Base-by-base conservation (phyloP, 2,113 vertebrate genomes). In the Epinephelus lanceolatus region DNA sequence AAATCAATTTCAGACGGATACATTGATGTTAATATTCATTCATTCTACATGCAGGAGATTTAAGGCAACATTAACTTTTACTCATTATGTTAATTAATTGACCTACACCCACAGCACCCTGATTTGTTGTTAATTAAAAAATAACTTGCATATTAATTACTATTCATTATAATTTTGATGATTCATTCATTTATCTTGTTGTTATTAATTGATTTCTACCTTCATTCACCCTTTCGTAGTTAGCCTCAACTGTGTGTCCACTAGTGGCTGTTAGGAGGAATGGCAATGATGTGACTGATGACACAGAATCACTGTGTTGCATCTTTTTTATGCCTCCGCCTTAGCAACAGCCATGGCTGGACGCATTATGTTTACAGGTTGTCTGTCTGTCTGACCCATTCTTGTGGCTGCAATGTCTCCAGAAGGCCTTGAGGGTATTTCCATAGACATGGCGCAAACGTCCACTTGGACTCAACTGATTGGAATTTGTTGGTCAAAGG, bases 21-120 rank as follows among this genome's bases (percentile, higher is more conserved):
- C 14, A 80, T 52, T 51, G 2, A 70, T 55, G n/a, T 25, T 74
- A 61, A 65, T 71, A 52, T 51, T 30, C 30, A 30, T 30, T 30
- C 30, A 30, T 30, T 42, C 30, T 27, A 55, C 3, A 1, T 72
- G 27, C 57, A 37, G 18, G 21, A 33, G 59, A 82, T 76, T 76
- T 45, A 79, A 87, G 14, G 69, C 56, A 40, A 42, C 71, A 79
- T 85, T 76, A 80, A 59, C 68, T 69, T 42, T 49, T 17, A 30
- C 1, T 63, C 53, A 55, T 25, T 10, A 25, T 21, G 27, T 82
- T 62, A 73, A 81, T 59, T 47, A 79, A 72, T 69, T 2, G 4
- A 19, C 19, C 25, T 13, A 23, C 49, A 67, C 40, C 30, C 2
- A 53, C 30, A 55, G 23, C 18, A 55, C 0, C 7, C 2, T 4